Evolutionary conservation across 2,888 invertebrate genomes (phyloP), one percentile per base, ranked within the genome.

Genomic region (Hydroisotoma schaefferi): DNA sequence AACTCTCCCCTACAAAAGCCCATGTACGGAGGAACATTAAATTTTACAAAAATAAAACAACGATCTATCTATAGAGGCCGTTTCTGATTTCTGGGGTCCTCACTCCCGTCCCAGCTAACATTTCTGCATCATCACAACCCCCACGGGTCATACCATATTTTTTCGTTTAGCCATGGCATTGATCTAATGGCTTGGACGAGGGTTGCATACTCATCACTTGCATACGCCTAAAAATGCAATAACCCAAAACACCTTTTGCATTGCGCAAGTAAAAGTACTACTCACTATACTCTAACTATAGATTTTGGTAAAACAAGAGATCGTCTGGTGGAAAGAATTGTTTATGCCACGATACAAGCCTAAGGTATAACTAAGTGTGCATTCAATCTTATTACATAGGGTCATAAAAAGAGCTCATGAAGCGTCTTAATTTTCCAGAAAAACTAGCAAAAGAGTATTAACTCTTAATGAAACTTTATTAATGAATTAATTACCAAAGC

Each of bases 61-160:
- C n/a, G n/a, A n/a, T n/a, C n/a, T n/a, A n/a, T n/a, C n/a, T n/a
- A n/a, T n/a, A n/a, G n/a, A n/a, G n/a, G n/a, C n/a, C n/a, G n/a
- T n/a, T n/a, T n/a, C n/a, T n/a, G n/a, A n/a, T n/a, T n/a, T n/a
- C n/a, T n/a, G n/a, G n/a, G n/a, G n/a, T n/a, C n/a, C n/a, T n/a
- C n/a, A 33, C 33, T 33, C 15, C 8, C 40, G n/a, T 40, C n/a
- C 40, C 33, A 33, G 33, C 15, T 15, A 40, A 40, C 25, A 3
- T 46, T 15, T 58, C 53, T 44, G 12, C 53, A 29, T 52, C 37
- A 26, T 27, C 22, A 33, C 47, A 59, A 52, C 56, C 59, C 59
- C 56, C 51, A 22, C 38, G 59, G 63, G 63, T 63, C 57, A 57
- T 51, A 55, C 48, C 52, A 63, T 63, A 63, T 63, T 63, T 63